Evolutionary conservation across 2,797 vertebrate species (phyloP).

Genomic region (Microcaecilia unicolor): DNA sequence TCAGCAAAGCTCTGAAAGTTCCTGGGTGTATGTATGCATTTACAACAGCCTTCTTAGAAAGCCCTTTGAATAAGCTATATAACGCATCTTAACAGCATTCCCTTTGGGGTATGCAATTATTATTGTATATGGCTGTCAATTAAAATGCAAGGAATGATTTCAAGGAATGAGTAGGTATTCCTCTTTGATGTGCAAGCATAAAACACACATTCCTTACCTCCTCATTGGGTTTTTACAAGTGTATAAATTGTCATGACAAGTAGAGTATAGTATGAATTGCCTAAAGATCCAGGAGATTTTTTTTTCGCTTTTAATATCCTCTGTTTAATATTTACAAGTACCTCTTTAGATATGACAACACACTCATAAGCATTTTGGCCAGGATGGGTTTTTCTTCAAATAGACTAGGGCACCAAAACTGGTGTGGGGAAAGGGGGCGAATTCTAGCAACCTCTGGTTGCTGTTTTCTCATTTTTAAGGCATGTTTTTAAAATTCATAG

Average conservation of each 20-base stretch:
- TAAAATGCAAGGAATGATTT: too few relatives aligned
- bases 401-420: too few relatives aligned
- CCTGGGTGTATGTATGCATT: too few relatives aligned
- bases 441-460: too few relatives aligned
- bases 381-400: too few relatives aligned
- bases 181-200: constrained; percentile 47
- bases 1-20: too few relatives aligned
- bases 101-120: constrained; percentile 30
- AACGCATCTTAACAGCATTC: too few relatives aligned
- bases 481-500: too few relatives aligned
- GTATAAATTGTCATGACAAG: constrained; percentile 40
- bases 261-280: constrained; percentile 33
- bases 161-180: constrained; percentile 22
- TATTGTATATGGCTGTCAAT: constrained; percentile 22
- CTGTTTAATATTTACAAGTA: constrained; percentile 49
- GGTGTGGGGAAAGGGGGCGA: too few relatives aligned
- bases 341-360: accelerated
- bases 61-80: too few relatives aligned
- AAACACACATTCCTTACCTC: constrained; percentile 27
- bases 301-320: constrained; percentile 25
- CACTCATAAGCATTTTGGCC: not conserved
- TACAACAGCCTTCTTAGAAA: too few relatives aligned
- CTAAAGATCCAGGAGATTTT: constrained; percentile 31
- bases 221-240: constrained; percentile 21
- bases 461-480: too few relatives aligned